Evolutionary conservation across 1,140 invertebrate genomes (phyloP).

Genomic region (Brachionus asplanchnoidis): DNA sequence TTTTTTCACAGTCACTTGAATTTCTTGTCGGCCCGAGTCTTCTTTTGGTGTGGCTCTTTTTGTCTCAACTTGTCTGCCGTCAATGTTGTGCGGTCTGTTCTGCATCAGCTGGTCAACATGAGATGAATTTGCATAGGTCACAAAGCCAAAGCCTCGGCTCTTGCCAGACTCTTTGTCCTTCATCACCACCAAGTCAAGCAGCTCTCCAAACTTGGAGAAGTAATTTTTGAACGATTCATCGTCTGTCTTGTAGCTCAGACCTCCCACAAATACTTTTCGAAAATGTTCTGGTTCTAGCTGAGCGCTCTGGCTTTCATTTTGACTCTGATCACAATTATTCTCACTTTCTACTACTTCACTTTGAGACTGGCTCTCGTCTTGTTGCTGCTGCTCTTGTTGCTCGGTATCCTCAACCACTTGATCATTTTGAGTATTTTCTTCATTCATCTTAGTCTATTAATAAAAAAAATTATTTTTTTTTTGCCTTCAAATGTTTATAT

Average conservation of each 20-base stretch:
- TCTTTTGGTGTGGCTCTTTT: conserved; percentile 89
- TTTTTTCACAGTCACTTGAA: conserved; percentile 88
- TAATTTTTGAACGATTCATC: conserved; percentile 31
- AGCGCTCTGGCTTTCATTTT: not conserved
- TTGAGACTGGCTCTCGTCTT: not conserved
- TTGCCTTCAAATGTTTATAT: not conserved
- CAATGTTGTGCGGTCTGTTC: conserved; percentile 73
- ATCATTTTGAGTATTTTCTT: not conserved
- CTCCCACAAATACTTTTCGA: conserved; percentile 42
- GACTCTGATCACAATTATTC: not conserved
- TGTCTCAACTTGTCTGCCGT: conserved; percentile 83
- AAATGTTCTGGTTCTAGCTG: conserved; percentile 41
- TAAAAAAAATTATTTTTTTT: not conserved
- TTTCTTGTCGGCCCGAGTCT: conserved; percentile 81
- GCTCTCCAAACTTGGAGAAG: conserved; percentile 38
- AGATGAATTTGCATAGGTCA: conserved; percentile 80
- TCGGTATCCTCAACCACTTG: not conserved
- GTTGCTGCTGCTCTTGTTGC: not conserved
- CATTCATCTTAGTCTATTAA: not conserved
- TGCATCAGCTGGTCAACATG: conserved; percentile 92
- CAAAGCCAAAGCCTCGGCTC: conserved; percentile 76
- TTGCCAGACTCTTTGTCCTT: conserved; percentile 17
- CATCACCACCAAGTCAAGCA: conserved; percentile 42
- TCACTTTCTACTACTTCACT: not conserved
- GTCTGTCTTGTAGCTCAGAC: conserved; percentile 22